Evolutionary conservation across 92 coral and sea anemone genomes (phyloP).

Genomic region (Diadumene lineata): DNA sequence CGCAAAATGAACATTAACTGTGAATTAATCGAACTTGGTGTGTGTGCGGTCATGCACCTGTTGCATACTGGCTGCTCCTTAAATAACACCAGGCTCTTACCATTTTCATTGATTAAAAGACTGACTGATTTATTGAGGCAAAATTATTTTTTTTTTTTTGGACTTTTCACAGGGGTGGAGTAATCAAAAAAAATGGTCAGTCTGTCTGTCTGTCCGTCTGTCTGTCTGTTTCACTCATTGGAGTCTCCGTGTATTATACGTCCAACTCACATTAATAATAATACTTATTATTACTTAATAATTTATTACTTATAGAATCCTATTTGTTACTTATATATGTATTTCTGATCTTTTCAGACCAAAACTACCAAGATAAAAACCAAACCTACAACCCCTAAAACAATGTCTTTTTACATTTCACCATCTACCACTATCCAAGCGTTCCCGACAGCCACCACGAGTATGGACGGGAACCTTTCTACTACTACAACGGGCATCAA

Average conservation of each 20-base stretch:
- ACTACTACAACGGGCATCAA: slow-evolving; percentile 10
- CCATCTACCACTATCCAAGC: slow-evolving; percentile 12
- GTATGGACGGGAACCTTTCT: slow-evolving; percentile 29
- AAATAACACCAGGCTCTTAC: background rate
- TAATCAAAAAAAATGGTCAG: too few relatives aligned
- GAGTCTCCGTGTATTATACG: too few relatives aligned
- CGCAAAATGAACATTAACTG: background rate
- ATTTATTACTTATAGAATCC: too few relatives aligned
- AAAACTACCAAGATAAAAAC: background rate
- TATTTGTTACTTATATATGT: too few relatives aligned
- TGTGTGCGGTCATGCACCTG: background rate
- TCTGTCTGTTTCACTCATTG: too few relatives aligned
- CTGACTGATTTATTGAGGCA: too few relatives aligned
- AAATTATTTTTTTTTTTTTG: too few relatives aligned
- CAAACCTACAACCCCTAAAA: background rate
- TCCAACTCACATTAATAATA: too few relatives aligned
- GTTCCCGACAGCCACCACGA: slow-evolving; percentile 34
- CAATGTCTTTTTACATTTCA: slow-evolving; percentile 20
- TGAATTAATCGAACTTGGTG: background rate
- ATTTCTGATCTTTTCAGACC: background rate
- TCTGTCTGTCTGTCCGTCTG: too few relatives aligned
- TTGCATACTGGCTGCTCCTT: background rate
- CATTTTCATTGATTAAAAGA: background rate
- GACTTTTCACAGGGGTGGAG: too few relatives aligned
- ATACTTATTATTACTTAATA: too few relatives aligned